A percentile compares a stretch with the other conserved stretches of the same genome.
Conservation (phyloP, 2,113 vertebrate species). For the Plecotus auritus region DNA sequence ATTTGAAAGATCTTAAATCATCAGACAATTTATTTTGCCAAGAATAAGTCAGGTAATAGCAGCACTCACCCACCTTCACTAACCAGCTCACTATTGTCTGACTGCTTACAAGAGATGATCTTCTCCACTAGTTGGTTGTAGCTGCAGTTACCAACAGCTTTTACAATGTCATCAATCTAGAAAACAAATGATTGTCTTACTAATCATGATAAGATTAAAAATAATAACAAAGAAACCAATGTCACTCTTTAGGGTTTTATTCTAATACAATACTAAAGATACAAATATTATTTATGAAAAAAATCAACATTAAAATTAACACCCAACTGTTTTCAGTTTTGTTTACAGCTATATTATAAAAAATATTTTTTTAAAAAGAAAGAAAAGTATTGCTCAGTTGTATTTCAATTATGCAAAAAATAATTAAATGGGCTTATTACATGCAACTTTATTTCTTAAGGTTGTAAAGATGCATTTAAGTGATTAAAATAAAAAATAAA, state of each 20-base stretch:
- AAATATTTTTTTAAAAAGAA: background rate
- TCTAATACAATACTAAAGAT: background rate
- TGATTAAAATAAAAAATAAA: conserved; percentile 20
- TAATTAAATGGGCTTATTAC: background rate
- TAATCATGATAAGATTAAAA: conserved; percentile 32
- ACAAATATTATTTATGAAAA: conserved; percentile 7
- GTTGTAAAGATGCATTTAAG: conserved; percentile 8
- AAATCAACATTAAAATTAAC: background rate
- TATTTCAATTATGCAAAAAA: conserved; percentile 29
- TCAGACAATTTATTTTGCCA: background rate
- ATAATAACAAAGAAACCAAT: background rate
- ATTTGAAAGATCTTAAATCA: background rate
- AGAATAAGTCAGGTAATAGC: background rate
- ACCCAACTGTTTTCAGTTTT: conserved; percentile 7
- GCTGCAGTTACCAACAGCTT: conserved; percentile 98
- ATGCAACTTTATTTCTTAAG: conserved; percentile 30
- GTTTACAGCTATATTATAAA: background rate
- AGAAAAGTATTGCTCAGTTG: background rate
- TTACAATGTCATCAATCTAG: conserved; percentile 95
- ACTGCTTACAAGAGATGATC: conserved; percentile 98
- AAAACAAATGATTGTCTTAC: conserved; percentile 58
- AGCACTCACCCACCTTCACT: conserved; percentile 90
- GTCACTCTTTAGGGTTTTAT: background rate
- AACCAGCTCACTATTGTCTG: conserved; percentile 93
- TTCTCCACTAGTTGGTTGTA: conserved; percentile 99